Evolutionary conservation across 2,888 invertebrate genomes (phyloP), one percentile per base, ranked within the genome.

Genomic region (Tryphoninae sp.): DNA sequence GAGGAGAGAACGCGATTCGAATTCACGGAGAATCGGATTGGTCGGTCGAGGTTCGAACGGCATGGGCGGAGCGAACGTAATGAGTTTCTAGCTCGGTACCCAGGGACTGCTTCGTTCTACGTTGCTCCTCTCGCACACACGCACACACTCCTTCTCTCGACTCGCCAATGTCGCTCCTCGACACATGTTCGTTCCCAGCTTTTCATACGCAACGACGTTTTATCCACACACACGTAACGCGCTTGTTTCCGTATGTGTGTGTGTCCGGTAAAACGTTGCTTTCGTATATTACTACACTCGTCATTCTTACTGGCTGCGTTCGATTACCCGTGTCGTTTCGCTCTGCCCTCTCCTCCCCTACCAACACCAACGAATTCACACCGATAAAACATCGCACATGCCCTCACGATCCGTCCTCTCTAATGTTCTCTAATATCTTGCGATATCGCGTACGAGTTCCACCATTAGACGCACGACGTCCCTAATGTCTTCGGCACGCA

Each of bases 11-110:
- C 78, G 71, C 80, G 90, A 91, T 92, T 91, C 89, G 90, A 87
- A 91, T 90, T 89, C 89, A 84, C 83, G 84, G 45, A 84, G 86
- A 87, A 89, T 90, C 89, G 88, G 90, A 92, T 92, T 92, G 92
- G 91, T 87, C 86, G 88, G 78, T 80, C 86, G 87, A 87, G 88
- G 86, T 88, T 90, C 89, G 90, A 91, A 91, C 87, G 86, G 87
- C 83, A 86, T 88, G 88, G 92, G 91, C 92, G 91, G 91, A 90
- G 91, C 91, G 82, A 90, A 84, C 85, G 89, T 91, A 92, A 91
- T 91, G 91, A 91, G 91, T 91, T 91, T 89, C 90, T 88, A 90
- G 89, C 89, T 90, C 87, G 84, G 85, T 87, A 86, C 87, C 85
- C 84, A 59, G 51, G 65, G 76, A 73, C 45, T 77, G 76, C 68